Percentiles rank a stretch among this genome's conserved stretches.
phyloP scores from a whole-genome alignment of 2,797 vertebrate genomes.

The Alosa sapidissima region DNA sequence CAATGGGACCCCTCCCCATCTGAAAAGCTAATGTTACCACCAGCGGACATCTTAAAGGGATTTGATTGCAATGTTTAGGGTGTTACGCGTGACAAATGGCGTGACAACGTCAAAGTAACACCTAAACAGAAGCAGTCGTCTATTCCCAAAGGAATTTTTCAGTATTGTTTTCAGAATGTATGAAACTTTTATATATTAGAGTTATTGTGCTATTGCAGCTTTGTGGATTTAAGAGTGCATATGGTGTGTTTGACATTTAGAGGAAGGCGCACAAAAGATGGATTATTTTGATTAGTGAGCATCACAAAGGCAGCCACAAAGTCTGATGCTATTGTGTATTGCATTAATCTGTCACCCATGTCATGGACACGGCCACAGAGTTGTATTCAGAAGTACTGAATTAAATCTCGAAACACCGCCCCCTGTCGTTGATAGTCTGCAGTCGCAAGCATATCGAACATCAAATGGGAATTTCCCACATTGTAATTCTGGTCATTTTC shows the following conservation, averaged over 20 bases:
- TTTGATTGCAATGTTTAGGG: slow-evolving; percentile 22
- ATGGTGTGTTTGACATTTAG: background rate
- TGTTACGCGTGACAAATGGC: background rate
- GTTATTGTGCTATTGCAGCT: background rate
- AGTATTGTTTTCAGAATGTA: background rate
- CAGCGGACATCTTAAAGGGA: background rate
- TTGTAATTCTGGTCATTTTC: slow-evolving; percentile 5
- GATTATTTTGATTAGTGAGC: background rate
- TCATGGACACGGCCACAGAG: background rate
- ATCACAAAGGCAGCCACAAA: background rate
- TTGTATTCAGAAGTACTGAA: background rate
- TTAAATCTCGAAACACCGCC: background rate
- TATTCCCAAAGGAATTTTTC: background rate
- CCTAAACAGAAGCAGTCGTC: background rate
- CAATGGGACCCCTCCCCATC: background rate
- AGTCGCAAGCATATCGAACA: background rate
- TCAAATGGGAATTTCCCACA: slow-evolving; percentile 12
- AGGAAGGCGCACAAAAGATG: background rate
- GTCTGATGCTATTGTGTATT: background rate
- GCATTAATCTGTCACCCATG: background rate
- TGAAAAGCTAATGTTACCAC: background rate
- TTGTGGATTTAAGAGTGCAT: background rate
- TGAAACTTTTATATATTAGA: background rate
- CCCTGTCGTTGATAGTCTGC: background rate
- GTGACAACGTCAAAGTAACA: background rate